A percentile compares a stretch with the other conserved stretches of the same genome.
These are phyloP conservation scores for Danaus plexippus DNA, from an alignment of 1,140 invertebrate species.

Conservation along the genomic window DNA sequence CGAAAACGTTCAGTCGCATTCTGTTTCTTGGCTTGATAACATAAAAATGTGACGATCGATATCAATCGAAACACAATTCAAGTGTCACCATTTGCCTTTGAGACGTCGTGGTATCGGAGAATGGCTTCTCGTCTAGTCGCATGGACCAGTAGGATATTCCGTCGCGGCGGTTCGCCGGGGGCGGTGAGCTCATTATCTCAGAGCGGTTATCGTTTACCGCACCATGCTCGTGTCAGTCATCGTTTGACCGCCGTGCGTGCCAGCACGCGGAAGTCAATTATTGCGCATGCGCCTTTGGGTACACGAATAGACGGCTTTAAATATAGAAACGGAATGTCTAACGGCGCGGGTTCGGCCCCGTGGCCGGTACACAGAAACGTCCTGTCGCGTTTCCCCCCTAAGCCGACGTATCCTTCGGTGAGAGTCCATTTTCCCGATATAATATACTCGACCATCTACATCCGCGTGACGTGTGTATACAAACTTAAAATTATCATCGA, in stretches of 20 bases:
- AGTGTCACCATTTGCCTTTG: constrained; percentile 18
- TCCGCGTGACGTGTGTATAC: constrained; percentile 50
- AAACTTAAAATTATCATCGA: constrained; percentile 58
- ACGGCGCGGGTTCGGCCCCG: constrained; percentile 74
- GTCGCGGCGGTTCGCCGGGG: constrained; percentile 60
- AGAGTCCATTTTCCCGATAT: constrained; percentile 42
- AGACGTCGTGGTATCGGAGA: constrained; percentile 13
- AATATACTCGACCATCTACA: constrained; percentile 37
- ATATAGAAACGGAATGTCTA: constrained; percentile 65
- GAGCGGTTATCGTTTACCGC: constrained; percentile 54
- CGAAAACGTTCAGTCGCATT: constrained; percentile 46
- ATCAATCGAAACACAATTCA: constrained; percentile 8
- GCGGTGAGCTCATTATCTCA: constrained; percentile 65
- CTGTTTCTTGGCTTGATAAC: constrained; percentile 48
- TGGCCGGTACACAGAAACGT: constrained; percentile 79
- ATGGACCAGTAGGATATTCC: constrained; percentile 56
- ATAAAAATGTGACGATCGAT: constrained; percentile 21
- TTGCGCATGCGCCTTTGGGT: constrained; percentile 59
- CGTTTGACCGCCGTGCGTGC: constrained; percentile 61
- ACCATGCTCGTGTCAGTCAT: constrained; percentile 54
- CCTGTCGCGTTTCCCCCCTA: constrained; percentile 69
- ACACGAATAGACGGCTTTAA: constrained; percentile 64
- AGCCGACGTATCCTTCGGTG: constrained; percentile 65
- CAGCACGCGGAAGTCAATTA: constrained; percentile 65
- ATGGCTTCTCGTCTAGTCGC: constrained; percentile 51